Base-by-base conservation (phyloP, 2,113 vertebrate species). In the Thunnus thynnus region DNA sequence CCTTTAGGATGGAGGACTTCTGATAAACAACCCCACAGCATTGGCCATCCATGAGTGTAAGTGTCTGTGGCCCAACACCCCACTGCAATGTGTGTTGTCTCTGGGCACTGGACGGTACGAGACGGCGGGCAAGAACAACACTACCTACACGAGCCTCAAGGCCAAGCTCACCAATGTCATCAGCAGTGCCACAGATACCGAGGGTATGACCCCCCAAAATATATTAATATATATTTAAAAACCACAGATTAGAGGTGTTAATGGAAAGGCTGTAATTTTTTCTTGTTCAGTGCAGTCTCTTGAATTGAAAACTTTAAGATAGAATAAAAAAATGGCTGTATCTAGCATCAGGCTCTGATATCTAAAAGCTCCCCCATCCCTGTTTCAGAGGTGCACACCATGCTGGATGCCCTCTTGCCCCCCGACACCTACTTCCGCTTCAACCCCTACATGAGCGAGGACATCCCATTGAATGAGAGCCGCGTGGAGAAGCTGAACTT, bases 111-210 rank as follows among this genome's bases (percentile, higher is more conserved):
- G 98, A 2, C 96, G 96, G 0, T 96, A 96, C 0, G 97, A 99
- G 91, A 95, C 94, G 0, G 89, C 84, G 3, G 94, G 94, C 9
- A 97, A 94, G 72, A 93, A 92, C 14, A 88, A 86, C 0, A 91
- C 95, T 58, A 96, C 96, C 2, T 95, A 96, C 86, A 99, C 98
- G 1, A 99, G 98, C 91, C 84, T 99, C 82, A 98, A 97, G 92
- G 94, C 96, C 82, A 99, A 99, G 85, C 94, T 99, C 54, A 94
- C 95, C 0, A 96, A 99, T 18, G 96, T 99, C 82, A 99, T 99
- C 93, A 99, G 95, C 94, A 99, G 98, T 17, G 98, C 98, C 65
- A 99, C 98, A 0, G 98, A 99, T 56, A 99, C 98, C 0, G 98
- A 98, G 93, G 97, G 97, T 97, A 85, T 63, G 95, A 48, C 47